Evolutionary conservation across 1,140 invertebrate genomes (phyloP), one percentile per base, ranked within the genome.

Genomic region (Teleopsis dalmanni): DNA sequence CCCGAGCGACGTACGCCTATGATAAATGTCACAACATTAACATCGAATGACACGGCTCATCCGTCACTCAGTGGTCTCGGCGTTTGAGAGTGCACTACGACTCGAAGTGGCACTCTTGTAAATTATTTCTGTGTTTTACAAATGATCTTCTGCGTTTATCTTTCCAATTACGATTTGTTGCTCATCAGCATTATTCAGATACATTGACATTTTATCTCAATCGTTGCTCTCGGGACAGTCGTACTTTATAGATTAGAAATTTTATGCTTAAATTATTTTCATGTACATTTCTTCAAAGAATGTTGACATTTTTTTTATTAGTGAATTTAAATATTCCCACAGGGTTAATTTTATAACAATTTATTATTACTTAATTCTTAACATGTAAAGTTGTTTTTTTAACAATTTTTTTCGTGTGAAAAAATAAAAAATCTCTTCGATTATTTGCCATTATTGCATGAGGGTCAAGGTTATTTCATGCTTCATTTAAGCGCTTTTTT

Each of bases 21-120:
- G 64, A 67, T 67, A 66, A 66, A 67, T 67, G 64, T 67, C 64
- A 67, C 61, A 66, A 66, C 64, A 67, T 67, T 67, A 67, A 67
- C 64, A 66, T 66, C 61, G 57, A 67, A 67, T 67, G 64, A 67
- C 64, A 67, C 54, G 64, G 61, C 64, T 62, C 64, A 67, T 67
- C 64, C 61, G 61, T 67, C 64, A 67, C 64, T 67, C 64, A 57
- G 64, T 64, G 59, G 52, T 50, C 41, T 53, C 47, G 48, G 25
- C 44, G 51, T 19, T 21, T 41, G 35, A 29, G 21, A 11, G 34
- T n/a, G n/a, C n/a, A n/a, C n/a, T n/a, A 18, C 25, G 25, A 19
- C 22, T 43, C 10, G 16, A 19, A 19, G 41, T 42, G 19, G 41
- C 31, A 29, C 41, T 31, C 27, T 13, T 10, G 26, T 19, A 14